Evolutionary conservation across 2,888 invertebrate species (phyloP).

Genomic region (Drosophila austrosaltans): DNA sequence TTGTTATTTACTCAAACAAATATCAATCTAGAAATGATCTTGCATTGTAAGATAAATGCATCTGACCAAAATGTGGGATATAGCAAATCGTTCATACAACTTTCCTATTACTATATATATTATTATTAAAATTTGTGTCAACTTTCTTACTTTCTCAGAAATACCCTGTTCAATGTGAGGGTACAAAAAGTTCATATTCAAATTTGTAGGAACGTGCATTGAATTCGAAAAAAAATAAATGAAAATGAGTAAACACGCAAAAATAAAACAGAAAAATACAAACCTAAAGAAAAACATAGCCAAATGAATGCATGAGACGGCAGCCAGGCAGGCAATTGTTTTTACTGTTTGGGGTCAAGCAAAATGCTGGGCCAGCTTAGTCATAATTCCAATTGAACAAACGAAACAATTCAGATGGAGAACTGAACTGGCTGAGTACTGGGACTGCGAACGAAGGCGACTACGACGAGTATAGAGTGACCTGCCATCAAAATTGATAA

Average conservation of each 20-base stretch:
- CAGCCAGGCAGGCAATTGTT: conserved; percentile 39
- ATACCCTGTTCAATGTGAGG: not conserved
- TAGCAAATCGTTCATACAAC: no score
- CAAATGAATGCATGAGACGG: conserved; percentile 50
- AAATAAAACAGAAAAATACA: conserved; percentile 29
- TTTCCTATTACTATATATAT: no score
- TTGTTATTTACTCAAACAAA: no score
- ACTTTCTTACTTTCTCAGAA: not conserved
- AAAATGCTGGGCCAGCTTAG: conserved; percentile 60
- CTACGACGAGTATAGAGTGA: conserved; percentile 11
- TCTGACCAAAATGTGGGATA: no score
- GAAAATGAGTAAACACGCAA: conserved; percentile 73
- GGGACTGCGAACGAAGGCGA: not conserved
- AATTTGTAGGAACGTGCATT: conserved; percentile 79
- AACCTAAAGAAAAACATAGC: conserved; percentile 35
- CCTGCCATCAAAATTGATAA: conserved; percentile 50
- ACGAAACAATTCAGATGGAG: conserved; percentile 46
- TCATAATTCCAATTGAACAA: conserved; percentile 69
- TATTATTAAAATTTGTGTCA: no score
- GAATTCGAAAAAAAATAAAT: conserved; percentile 62
- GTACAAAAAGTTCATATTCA: conserved; percentile 71
- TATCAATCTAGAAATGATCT: no score
- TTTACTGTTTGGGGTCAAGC: conserved; percentile 56
- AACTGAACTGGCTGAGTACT: conserved; percentile 17
- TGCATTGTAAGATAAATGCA: no score